Evolutionary conservation across 2,797 vertebrate species (phyloP).

Genomic region (Pampus argenteus): DNA sequence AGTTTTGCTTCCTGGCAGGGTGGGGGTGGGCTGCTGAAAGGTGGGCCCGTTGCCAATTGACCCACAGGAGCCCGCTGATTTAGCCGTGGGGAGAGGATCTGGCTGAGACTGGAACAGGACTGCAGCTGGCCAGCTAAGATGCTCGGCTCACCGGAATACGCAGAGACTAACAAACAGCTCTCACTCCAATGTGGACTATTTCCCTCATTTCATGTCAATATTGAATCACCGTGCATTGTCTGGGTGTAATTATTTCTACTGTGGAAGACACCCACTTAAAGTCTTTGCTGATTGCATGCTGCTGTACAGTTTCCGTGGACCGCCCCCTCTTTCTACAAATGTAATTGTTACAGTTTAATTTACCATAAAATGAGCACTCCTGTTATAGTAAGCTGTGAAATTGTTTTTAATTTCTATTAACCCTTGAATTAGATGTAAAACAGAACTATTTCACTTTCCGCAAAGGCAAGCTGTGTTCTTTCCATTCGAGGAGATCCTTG

Average conservation of each 20-base stretch:
- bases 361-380: constrained; percentile 72
- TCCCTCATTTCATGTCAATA: constrained; percentile 21
- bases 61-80: constrained; percentile 47
- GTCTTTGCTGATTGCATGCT: constrained; percentile 30
- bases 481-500: not conserved
- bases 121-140: constrained; percentile 63
- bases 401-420: constrained; percentile 72
- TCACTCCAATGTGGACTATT: constrained; percentile 19
- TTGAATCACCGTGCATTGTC: constrained; percentile 32
- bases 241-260: constrained; percentile 47
- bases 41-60: constrained; percentile 44
- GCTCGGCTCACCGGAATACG: constrained; percentile 10
- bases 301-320: constrained; percentile 30
- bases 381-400: constrained; percentile 71
- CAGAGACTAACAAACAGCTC: constrained; percentile 25
- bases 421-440: constrained; percentile 38
- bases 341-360: constrained; percentile 65
- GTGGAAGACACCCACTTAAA: constrained; percentile 36
- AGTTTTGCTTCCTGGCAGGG: constrained; percentile 36
- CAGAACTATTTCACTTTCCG: constrained; percentile 13
- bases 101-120: constrained; percentile 50
- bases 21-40: constrained; percentile 5
- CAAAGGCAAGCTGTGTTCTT: constrained; percentile 34
- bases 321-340: constrained; percentile 52
- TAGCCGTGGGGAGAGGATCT: constrained; percentile 15